Evolutionary conservation across 2,113 vertebrate species (phyloP).

Genomic region (Halcyon malimbica): DNA sequence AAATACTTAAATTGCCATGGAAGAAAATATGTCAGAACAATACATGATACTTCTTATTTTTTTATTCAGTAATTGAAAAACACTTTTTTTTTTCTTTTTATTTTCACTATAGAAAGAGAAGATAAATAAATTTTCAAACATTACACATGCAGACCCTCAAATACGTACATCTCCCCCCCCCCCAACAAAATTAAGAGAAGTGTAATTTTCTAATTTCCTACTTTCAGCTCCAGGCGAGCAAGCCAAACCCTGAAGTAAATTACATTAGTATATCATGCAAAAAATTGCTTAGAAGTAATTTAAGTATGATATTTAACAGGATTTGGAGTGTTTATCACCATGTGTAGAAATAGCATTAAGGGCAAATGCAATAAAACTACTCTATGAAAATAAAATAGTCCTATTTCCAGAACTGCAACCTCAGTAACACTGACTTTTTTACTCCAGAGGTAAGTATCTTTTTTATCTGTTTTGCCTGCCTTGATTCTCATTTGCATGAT

Average conservation of each 20-base stretch:
- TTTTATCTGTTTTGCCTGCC: neutral
- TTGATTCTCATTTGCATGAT: neutral
- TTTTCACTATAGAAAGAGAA: neutral
- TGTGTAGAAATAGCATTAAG: neutral
- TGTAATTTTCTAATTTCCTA: neutral
- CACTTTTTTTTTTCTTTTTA: neutral
- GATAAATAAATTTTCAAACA: neutral
- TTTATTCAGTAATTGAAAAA: neutral
- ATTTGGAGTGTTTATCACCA: neutral
- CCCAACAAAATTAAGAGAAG: neutral
- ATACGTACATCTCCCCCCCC: accelerated
- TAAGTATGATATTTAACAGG: neutral
- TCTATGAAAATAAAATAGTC: neutral
- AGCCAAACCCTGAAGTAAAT: neutral
- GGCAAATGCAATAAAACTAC: neutral
- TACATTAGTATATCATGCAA: neutral
- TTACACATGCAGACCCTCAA: neutral
- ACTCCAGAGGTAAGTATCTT: neutral
- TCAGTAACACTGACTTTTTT: neutral
- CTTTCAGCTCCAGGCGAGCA: neutral
- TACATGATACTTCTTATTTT: neutral
- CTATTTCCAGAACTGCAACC: neutral
- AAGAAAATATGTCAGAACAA: neutral
- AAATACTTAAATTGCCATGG: neutral
- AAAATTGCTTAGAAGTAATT: neutral